Conservation (phyloP, 2,797 vertebrate species). For the Sebastes kiyomatsui region DNA sequence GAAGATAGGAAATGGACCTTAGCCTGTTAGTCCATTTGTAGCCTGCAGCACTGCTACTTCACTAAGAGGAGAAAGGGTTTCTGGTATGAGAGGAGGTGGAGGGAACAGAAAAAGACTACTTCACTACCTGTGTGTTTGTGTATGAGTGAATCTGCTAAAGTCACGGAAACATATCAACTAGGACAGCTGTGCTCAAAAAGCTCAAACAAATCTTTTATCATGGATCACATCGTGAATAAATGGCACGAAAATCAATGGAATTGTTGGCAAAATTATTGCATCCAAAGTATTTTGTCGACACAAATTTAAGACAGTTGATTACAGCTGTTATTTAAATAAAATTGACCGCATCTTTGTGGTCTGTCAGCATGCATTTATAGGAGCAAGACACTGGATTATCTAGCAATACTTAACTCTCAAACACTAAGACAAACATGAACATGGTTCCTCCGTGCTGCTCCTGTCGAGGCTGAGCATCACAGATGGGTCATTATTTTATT, state of each 20-base stretch:
- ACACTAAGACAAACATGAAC: background rate
- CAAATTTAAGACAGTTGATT: no score
- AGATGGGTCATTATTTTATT: background rate
- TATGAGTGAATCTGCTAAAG: background rate
- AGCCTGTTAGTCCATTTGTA: slow-evolving; percentile 9
- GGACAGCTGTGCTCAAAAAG: background rate
- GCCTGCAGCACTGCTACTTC: background rate
- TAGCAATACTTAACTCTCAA: background rate
- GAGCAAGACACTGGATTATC: background rate
- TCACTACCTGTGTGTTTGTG: background rate
- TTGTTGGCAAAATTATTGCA: background rate
- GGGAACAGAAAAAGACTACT: background rate
- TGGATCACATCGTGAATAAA: background rate
- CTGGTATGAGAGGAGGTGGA: background rate
- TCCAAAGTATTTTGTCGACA: background rate
- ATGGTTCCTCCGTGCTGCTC: no score
- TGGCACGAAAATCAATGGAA: background rate
- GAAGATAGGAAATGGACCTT: slow-evolving; percentile 20
- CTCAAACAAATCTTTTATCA: background rate
- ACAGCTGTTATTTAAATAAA: no score
- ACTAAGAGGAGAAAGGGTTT: background rate
- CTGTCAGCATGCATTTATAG: no score
- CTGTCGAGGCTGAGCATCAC: background rate
- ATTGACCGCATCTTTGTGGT: no score
- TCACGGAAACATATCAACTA: background rate